Evolutionary conservation across 2,113 vertebrate species (phyloP).

Genomic region (Semnornis frantzii): DNA sequence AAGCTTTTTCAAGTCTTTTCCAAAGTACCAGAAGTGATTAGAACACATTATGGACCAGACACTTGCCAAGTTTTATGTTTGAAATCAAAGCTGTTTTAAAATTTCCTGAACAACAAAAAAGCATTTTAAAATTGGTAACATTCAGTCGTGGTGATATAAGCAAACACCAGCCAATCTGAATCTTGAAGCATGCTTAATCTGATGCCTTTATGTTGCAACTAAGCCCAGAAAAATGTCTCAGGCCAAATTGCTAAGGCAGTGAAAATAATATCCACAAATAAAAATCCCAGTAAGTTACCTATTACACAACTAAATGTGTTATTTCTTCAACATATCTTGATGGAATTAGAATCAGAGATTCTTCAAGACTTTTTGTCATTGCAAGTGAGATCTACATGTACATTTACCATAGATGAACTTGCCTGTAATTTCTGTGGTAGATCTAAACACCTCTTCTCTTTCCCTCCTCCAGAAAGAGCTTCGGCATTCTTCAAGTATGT

Average conservation of each 20-base stretch:
- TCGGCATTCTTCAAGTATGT: not conserved
- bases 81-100: slow-evolving; percentile 79
- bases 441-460: not conserved
- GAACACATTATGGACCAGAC: slow-evolving; percentile 73
- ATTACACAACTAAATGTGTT: slow-evolving; percentile 10
- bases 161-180: slow-evolving; percentile 73
- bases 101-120: slow-evolving; percentile 75
- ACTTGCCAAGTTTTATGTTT: slow-evolving; percentile 77
- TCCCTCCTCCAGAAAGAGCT: not conserved
- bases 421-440: not conserved
- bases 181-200: slow-evolving; percentile 67
- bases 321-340: not conserved
- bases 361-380: slow-evolving; percentile 29
- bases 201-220: slow-evolving; percentile 59
- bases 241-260: slow-evolving; percentile 46
- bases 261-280: slow-evolving; percentile 54
- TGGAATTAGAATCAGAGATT: slow-evolving; percentile 27
- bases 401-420: not conserved
- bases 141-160: slow-evolving; percentile 68
- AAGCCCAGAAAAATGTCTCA: slow-evolving; percentile 53
- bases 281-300: slow-evolving; percentile 16
- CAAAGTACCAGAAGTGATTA: slow-evolving; percentile 79
- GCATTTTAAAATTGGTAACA: slow-evolving; percentile 72
- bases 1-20: slow-evolving; percentile 67
- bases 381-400: slow-evolving; percentile 30